Percentiles rank a stretch among this genome's conserved stretches.
phyloP scores from a whole-genome alignment of 1,140 invertebrate species.

The Ceratoteleas bidentatus region DNA sequence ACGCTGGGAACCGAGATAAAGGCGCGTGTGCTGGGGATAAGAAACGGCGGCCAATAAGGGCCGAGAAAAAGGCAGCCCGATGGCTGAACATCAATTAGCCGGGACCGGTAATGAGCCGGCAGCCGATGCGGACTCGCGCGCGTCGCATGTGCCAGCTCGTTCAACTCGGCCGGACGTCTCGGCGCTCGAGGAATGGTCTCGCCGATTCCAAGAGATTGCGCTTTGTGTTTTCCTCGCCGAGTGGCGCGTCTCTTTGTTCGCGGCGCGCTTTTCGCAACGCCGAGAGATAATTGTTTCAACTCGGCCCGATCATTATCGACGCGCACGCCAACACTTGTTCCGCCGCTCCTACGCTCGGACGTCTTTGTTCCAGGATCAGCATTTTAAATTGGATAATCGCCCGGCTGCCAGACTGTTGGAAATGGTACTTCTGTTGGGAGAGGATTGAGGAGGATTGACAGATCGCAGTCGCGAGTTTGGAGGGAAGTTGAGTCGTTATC shows the following conservation, averaged over 20 bases:
- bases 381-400: conserved; percentile 25
- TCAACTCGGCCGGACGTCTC: conserved; percentile 48
- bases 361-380: conserved; percentile 22
- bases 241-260: conserved; percentile 45
- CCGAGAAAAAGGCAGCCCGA: conserved; percentile 18
- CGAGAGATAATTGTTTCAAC: conserved; percentile 42
- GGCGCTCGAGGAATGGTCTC: conserved; percentile 41
- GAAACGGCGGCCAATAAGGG: conserved; percentile 23
- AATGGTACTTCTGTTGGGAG: too few relatives aligned
- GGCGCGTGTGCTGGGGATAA: conserved; percentile 40
- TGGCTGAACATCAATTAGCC: conserved; percentile 64
- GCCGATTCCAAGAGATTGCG: conserved; percentile 42
- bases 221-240: conserved; percentile 30
- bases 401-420: too few relatives aligned
- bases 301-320: conserved; percentile 28
- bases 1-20: conserved; percentile 61
- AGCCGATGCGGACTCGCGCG: conserved; percentile 36
- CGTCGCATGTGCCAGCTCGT: conserved; percentile 43
- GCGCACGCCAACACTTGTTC: conserved; percentile 2
- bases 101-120: conserved; percentile 61
- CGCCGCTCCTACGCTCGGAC: neutral
- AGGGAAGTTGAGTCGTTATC: too few relatives aligned
- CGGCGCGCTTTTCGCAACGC: conserved; percentile 15
- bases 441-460: too few relatives aligned
- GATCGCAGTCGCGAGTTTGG: too few relatives aligned